phyloP scores from a whole-genome alignment of 2,888 invertebrate genomes.

The Prosopocoilus inquinatus region DNA sequence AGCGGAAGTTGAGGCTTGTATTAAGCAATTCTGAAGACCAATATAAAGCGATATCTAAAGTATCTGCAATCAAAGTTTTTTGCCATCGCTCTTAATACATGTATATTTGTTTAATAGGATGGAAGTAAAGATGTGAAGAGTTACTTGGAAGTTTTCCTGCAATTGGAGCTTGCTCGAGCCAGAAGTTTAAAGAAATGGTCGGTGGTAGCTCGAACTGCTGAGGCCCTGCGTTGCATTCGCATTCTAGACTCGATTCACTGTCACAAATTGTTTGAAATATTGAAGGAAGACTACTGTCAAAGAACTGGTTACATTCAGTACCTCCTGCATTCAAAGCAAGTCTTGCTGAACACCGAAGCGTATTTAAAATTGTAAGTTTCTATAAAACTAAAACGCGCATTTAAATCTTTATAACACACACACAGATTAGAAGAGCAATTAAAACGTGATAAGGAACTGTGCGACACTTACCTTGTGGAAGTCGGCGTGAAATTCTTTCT shows the following conservation, averaged over 20 bases:
- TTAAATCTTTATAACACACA: background rate
- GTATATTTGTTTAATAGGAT: constrained; percentile 21
- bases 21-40: constrained; percentile 84
- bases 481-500: constrained; percentile 79
- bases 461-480: constrained; percentile 70
- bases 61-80: constrained; percentile 21
- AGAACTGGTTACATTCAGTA: constrained; percentile 81
- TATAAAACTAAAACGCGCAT: constrained; percentile 7
- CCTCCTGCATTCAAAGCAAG: constrained; percentile 76
- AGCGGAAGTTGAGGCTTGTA: constrained; percentile 87
- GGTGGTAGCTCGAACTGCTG: constrained; percentile 76
- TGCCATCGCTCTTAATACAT: background rate
- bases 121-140: constrained; percentile 35
- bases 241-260: constrained; percentile 71
- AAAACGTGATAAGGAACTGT: constrained; percentile 68
- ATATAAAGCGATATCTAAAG: constrained; percentile 53
- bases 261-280: constrained; percentile 68
- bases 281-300: constrained; percentile 73
- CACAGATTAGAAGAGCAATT: constrained; percentile 59
- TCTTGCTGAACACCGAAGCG: constrained; percentile 71
- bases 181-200: constrained; percentile 76
- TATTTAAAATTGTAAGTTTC: constrained; percentile 63
- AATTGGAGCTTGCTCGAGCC: constrained; percentile 78
- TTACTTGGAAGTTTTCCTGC: constrained; percentile 64
- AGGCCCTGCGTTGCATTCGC: constrained; percentile 76